phyloP scores from a whole-genome alignment of 2,113 vertebrate genomes.

The Aphelocoma coerulescens region DNA sequence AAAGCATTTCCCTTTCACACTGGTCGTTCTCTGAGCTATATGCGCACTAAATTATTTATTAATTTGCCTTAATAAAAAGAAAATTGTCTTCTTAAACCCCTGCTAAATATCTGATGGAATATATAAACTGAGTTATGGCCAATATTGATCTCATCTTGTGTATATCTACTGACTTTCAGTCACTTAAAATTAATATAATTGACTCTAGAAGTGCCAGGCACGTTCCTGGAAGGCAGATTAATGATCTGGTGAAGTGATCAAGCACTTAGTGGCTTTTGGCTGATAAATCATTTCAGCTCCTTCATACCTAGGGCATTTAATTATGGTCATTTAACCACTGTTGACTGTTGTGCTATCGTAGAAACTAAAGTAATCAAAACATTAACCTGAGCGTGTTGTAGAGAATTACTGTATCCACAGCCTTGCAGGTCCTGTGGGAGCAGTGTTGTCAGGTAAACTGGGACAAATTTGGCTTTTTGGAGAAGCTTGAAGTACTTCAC shows the following conservation, averaged over 20 bases:
- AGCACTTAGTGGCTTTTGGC: slow-evolving; percentile 29
- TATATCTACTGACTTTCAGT: neutral
- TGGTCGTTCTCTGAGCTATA: neutral
- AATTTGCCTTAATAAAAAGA: neutral
- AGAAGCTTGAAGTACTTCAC: neutral
- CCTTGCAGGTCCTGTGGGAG: neutral
- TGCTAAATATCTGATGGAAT: neutral
- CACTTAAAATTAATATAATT: slow-evolving; percentile 43
- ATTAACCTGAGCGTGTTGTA: neutral
- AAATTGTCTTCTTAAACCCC: neutral
- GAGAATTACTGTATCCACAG: neutral
- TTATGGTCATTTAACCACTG: slow-evolving; percentile 1
- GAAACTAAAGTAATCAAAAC: neutral
- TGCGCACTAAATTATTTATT: neutral
- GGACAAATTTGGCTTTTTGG: neutral
- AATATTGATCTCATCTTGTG: slow-evolving; percentile 24
- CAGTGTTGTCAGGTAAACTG: fast-evolving
- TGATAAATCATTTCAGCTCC: slow-evolving; percentile 48
- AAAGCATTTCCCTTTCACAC: neutral
- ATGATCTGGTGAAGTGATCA: slow-evolving; percentile 51
- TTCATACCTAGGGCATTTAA: slow-evolving; percentile 14
- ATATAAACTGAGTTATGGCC: neutral
- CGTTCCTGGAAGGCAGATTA: slow-evolving; percentile 50
- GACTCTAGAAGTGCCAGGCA: neutral
- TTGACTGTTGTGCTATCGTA: slow-evolving; percentile 1